These are phyloP conservation scores for Leptinotarsa lineolata DNA, from an alignment of 1,140 invertebrate genomes.

Conservation along the genomic window DNA sequence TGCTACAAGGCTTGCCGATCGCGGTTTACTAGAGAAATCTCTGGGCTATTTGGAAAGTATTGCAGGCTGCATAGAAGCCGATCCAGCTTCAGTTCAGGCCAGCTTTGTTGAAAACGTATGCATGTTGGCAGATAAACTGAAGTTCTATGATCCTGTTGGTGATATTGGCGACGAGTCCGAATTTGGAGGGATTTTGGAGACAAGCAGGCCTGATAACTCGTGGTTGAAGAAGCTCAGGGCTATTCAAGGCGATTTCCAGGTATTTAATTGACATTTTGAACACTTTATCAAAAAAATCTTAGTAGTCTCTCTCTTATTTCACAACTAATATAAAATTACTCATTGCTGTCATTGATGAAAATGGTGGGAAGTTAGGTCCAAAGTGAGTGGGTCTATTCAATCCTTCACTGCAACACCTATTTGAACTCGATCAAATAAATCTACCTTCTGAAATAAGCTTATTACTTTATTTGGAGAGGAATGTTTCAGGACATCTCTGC, in stretches of 20 bases:
- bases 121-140: slow-evolving; percentile 71
- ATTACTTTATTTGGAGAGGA: too few relatives aligned
- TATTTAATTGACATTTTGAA: slow-evolving; percentile 30
- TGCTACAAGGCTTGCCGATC: slow-evolving; percentile 77
- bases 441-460: too few relatives aligned
- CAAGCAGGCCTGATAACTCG: slow-evolving; percentile 56
- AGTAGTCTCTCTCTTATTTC: too few relatives aligned
- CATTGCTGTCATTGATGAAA: too few relatives aligned
- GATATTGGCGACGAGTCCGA: slow-evolving; percentile 54
- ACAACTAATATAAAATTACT: too few relatives aligned
- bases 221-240: slow-evolving; percentile 60
- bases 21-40: slow-evolving; percentile 76
- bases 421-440: too few relatives aligned
- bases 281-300: too few relatives aligned
- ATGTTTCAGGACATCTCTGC: too few relatives aligned
- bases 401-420: too few relatives aligned
- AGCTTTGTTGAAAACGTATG: slow-evolving; percentile 70
- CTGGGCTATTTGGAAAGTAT: slow-evolving; percentile 83
- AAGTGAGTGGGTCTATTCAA: too few relatives aligned
- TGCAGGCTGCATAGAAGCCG: slow-evolving; percentile 66
- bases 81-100: slow-evolving; percentile 62
- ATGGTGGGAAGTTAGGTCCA: too few relatives aligned
- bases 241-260: slow-evolving; percentile 55
- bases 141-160: slow-evolving; percentile 75
- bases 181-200: slow-evolving; percentile 46